Evolutionary conservation across 2,888 invertebrate species (phyloP), one percentile per base, ranked within the genome.

Genomic region (Molanna angustata): DNA sequence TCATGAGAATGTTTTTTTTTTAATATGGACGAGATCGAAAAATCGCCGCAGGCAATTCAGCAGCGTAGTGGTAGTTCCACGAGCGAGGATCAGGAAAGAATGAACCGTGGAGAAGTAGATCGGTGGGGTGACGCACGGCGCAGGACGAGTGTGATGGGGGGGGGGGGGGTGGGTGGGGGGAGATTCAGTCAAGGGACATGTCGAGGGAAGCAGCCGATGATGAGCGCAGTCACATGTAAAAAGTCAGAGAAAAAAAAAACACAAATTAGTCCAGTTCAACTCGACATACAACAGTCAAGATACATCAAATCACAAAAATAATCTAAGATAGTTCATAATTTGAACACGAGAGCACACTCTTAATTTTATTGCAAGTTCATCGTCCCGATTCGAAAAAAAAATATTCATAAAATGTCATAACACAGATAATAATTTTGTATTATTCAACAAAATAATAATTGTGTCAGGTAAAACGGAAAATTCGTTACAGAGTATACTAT

Each of bases 71-170:
- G 35, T 27, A 35, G 13, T 16, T 16, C 16, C 51, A 41, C 45
- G 45, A 46, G 51, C 51, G 45, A 39, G 39, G 4, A 11, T 19
- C 45, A 40, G 45, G 51, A 51, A 45, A 31, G 51, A 22, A 45
- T 35, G 44, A 31, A 18, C 32, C 41, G 48, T 14, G 40, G 48
- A 54, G 51, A 22, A 52, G 54, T 72, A 74, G 70, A 71, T 68
- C 70, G 71, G 70, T 64, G 56, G 53, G 57, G 51, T 54, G 59
- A n/a, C n/a, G 58, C 61, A 56, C 55, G 59, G 58, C 58, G 61
- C 54, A 60, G 52, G 64, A 61, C 59, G 57, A 54, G 57, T 22
- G 55, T 37, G 51, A 56, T 49, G 56, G 46, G 56, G 46, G 27
- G 45, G 41, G 56, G 57, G 61, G 58, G 60, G 56, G 62, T 62